Evolutionary conservation across 2,888 invertebrate genomes (phyloP).

Genomic region (Gortyna flavago): DNA sequence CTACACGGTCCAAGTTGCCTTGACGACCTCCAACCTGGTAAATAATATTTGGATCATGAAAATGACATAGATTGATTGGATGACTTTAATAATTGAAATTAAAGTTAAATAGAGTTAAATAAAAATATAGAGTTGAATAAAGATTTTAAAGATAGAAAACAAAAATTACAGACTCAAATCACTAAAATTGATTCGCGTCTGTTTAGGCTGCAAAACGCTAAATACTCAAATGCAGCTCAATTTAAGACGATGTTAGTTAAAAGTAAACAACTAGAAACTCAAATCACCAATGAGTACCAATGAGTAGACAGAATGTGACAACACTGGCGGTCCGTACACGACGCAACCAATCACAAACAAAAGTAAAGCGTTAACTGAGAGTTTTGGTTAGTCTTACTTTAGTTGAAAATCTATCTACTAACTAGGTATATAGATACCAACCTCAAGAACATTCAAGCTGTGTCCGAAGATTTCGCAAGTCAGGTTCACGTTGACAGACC

Average conservation of each 20-base stretch:
- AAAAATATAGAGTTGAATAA: no score
- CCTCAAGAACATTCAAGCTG: slow-evolving; percentile 93
- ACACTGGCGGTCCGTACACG: no score
- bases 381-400: neutral
- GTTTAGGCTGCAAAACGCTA: neutral
- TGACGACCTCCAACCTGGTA: slow-evolving; percentile 91
- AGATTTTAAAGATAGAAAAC: neutral
- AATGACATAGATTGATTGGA: neutral
- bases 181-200: neutral
- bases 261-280: neutral
- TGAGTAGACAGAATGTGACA: neutral
- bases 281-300: neutral
- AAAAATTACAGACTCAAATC: neutral
- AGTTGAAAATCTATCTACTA: no score
- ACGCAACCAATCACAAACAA: neutral
- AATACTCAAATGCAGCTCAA: neutral
- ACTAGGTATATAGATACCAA: no score
- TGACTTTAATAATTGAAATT: neutral
- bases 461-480: slow-evolving; percentile 95
- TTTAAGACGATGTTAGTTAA: neutral
- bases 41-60: neutral
- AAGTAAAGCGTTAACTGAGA: neutral
- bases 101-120: neutral
- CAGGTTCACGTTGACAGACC: slow-evolving; percentile 93
- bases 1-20: slow-evolving; percentile 93